These are phyloP conservation scores for Dipodomys stephensi DNA, from an alignment of 2,113 vertebrate genomes.

Conservation along the genomic window DNA sequence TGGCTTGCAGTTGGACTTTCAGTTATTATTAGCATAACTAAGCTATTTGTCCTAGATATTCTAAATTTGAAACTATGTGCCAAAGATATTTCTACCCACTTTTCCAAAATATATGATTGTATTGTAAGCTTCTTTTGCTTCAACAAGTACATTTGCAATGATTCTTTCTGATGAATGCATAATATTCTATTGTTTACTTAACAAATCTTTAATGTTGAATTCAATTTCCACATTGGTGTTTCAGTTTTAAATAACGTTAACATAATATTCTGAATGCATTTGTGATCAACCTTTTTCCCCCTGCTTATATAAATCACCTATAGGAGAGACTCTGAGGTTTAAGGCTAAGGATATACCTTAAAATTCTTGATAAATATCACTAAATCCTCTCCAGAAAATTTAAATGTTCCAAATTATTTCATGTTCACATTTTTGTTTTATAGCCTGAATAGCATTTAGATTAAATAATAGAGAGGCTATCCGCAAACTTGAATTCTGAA, in stretches of 20 bases:
- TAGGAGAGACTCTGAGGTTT: neutral
- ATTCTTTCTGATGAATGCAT: neutral
- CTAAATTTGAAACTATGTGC: conserved; percentile 8
- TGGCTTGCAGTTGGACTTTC: neutral
- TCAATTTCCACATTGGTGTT: neutral
- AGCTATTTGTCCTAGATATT: neutral
- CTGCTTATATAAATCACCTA: neutral
- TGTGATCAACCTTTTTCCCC: neutral
- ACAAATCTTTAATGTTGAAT: neutral
- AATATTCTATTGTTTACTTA: neutral
- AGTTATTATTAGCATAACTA: neutral
- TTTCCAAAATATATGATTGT: conserved; percentile 1
- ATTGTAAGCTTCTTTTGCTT: neutral
- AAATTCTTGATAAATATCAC: conserved; percentile 9
- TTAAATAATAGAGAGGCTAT: neutral
- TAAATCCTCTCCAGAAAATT: conserved; percentile 24
- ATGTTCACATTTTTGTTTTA: neutral
- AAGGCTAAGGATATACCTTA: conserved; percentile 12
- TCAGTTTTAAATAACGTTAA: neutral
- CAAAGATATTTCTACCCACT: neutral
- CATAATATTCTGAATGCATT: neutral
- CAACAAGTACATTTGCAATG: neutral
- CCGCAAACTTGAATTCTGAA: neutral
- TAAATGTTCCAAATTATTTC: neutral
- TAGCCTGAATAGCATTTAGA: conserved; percentile 1